phyloP scores from a whole-genome alignment of 2,113 vertebrate genomes.

The Toxotes chatareus region DNA sequence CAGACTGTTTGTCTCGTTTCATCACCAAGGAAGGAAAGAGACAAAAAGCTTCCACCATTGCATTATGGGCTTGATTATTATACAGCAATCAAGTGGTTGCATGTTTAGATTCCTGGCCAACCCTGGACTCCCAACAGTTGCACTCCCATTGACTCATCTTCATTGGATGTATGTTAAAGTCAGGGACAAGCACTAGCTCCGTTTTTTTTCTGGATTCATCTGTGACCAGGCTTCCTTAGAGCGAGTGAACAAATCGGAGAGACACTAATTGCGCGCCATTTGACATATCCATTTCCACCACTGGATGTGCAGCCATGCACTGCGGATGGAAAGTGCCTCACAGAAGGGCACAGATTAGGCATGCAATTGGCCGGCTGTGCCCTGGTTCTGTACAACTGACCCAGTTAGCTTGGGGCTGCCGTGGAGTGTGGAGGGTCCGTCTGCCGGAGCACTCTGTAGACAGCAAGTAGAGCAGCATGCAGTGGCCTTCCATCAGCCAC shows the following conservation, averaged over 20 bases:
- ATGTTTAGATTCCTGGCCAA: constrained; percentile 40
- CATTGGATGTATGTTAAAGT: constrained; percentile 59
- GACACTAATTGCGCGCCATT: constrained; percentile 72
- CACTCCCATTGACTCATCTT: constrained; percentile 28
- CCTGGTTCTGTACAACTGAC: constrained; percentile 72
- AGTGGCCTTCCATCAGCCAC: constrained; percentile 56
- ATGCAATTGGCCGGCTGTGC: constrained; percentile 67
- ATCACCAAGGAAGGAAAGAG: neutral
- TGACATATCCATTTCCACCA: constrained; percentile 77
- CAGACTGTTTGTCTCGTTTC: constrained; percentile 27
- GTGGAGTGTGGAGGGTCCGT: constrained; percentile 48
- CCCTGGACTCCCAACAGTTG: constrained; percentile 21
- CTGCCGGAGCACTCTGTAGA: constrained; percentile 27
- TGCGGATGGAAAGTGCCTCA: constrained; percentile 65
- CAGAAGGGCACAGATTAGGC: constrained; percentile 76
- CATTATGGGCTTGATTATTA: constrained; percentile 22
- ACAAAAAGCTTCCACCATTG: neutral
- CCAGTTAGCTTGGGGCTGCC: constrained; percentile 71
- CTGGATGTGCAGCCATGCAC: constrained; percentile 74
- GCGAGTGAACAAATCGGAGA: constrained; percentile 57
- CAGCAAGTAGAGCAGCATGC: constrained; percentile 39
- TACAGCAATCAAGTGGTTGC: constrained; percentile 10
- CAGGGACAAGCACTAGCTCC: constrained; percentile 42
- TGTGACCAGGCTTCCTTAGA: constrained; percentile 47
- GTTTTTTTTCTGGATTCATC: constrained; percentile 33